Evolutionary conservation across 2,113 vertebrate genomes (phyloP), one percentile per base, ranked within the genome.

Genomic region (Argyrosomus japonicus): DNA sequence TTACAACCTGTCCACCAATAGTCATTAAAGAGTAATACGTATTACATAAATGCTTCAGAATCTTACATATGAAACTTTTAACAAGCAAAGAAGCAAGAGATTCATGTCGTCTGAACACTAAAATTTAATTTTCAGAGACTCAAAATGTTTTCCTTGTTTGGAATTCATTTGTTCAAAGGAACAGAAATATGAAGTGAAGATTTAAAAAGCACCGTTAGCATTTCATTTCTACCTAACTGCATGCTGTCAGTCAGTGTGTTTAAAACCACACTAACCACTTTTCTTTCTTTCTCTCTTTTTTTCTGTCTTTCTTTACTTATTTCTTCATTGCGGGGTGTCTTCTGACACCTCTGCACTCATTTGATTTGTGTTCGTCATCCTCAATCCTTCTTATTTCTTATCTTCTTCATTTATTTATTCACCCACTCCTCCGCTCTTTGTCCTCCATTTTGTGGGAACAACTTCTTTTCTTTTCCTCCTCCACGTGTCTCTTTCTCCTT

Each of bases 201-300:
- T 47, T 12, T 47, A 47, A 54, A 23, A 36, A 40, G 13, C 58
- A 27, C 3, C 5, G 9, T 78, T 65, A 50, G 72, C 23, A 4
- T 75, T 56, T 85, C 6, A 23, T 76, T 69, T 77, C 75, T 73
- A 47, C 77, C n/a, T 76, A 75, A 61, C 83, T 73, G 81, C 83
- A 81, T 83, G 63, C 85, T 73, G 70, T 83, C 74, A 86, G 43
- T 58, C 74, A 57, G 62, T 83, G 79, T 76, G 65, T 83, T 73
- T 1, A 25, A 50, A 69, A 58, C 70, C 84, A 76, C 84, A 85
- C 93, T 94, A 94, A 94, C 89, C 61, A 11, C 68, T 56, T 68
- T 47, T 71, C 47, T 70, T 50, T 58, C 73, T 85, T 11, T 79
- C 51, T 83, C 48, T 87, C 61, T 62, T 25, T 62, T 29, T 81